A percentile compares a stretch with the other conserved stretches of the same genome.
phyloP scores from a whole-genome alignment of 1,140 invertebrate species.

The Ostrea edulis region DNA sequence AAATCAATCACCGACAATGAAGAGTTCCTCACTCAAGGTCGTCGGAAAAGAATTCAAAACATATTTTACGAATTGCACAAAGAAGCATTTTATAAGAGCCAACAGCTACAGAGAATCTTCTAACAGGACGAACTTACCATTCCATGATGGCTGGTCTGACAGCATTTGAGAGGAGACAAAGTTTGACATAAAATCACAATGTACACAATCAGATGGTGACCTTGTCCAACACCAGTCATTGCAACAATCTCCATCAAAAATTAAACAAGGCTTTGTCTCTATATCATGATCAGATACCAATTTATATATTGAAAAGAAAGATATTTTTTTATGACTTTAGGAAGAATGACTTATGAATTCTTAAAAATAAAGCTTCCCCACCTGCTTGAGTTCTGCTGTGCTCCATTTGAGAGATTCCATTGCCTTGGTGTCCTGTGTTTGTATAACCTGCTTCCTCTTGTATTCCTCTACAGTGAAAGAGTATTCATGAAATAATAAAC shows the following conservation, averaged over 20 bases:
- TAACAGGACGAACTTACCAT: not conserved
- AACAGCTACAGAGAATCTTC: not conserved
- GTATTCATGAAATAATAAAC: no score
- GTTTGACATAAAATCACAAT: not conserved
- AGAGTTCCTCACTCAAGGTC: no score
- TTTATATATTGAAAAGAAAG: no score
- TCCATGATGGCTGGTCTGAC: not conserved
- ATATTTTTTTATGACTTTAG: no score
- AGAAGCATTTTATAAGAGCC: not conserved
- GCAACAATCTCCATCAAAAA: not conserved
- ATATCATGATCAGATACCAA: not conserved
- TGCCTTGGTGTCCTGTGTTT: constrained; percentile 58
- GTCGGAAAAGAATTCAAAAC: no score
- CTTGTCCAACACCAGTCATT: not conserved
- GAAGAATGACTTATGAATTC: no score
- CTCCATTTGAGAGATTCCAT: constrained; percentile 73
- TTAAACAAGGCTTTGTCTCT: not conserved
- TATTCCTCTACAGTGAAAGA: constrained; percentile 65
- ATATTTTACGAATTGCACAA: no score
- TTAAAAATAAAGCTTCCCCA: constrained; percentile 10
- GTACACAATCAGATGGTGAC: not conserved
- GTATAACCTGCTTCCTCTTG: constrained; percentile 54
- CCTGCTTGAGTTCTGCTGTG: constrained; percentile 68
- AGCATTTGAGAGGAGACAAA: not conserved
- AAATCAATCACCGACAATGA: no score